A percentile compares a stretch with the other conserved stretches of the same genome.
These are phyloP conservation scores for Aphelenchoides bicaudatus DNA, from an alignment of 2,888 invertebrate species.

Conservation along the genomic window DNA sequence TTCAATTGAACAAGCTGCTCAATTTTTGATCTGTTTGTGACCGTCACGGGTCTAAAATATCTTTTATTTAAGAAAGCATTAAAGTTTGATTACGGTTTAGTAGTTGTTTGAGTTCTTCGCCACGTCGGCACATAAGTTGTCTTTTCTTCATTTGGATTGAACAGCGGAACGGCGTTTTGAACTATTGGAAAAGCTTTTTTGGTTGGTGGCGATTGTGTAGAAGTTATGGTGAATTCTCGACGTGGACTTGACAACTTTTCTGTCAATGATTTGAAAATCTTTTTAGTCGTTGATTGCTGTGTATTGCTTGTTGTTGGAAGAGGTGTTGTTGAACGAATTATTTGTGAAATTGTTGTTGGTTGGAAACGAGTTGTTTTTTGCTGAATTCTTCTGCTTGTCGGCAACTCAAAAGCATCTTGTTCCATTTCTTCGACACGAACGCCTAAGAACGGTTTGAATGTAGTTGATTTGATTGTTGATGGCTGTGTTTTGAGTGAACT, in stretches of 20 bases:
- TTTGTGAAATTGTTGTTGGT: conserved; percentile 10
- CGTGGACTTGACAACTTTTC: conserved; percentile 13
- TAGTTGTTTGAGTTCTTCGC: conserved; percentile 16
- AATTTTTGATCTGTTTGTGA: conserved; percentile 14
- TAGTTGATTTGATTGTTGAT: too few relatives aligned
- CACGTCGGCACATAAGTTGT: conserved; percentile 5
- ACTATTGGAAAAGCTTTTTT: background rate
- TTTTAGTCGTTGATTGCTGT: background rate
- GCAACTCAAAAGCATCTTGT: conserved; percentile 6
- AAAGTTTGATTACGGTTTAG: conserved; percentile 7
- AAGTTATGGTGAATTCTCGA: conserved; percentile 13
- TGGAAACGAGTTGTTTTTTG: conserved; percentile 2
- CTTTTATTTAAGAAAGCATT: background rate
- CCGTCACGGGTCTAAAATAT: conserved; percentile 12
- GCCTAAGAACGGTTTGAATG: background rate
- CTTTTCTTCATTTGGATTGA: background rate
- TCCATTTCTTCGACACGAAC: conserved; percentile 4
- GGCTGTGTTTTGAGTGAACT: too few relatives aligned
- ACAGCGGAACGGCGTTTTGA: conserved; percentile 11
- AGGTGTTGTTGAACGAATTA: background rate
- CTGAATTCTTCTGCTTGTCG: background rate
- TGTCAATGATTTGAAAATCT: background rate
- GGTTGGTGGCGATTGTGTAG: conserved; percentile 3
- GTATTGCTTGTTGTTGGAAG: conserved; percentile 15
- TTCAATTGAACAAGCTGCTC: conserved; percentile 3